Evolutionary conservation across 2,888 invertebrate species (phyloP), one percentile per base, ranked within the genome.

Genomic region (Adelphocoris suturalis): DNA sequence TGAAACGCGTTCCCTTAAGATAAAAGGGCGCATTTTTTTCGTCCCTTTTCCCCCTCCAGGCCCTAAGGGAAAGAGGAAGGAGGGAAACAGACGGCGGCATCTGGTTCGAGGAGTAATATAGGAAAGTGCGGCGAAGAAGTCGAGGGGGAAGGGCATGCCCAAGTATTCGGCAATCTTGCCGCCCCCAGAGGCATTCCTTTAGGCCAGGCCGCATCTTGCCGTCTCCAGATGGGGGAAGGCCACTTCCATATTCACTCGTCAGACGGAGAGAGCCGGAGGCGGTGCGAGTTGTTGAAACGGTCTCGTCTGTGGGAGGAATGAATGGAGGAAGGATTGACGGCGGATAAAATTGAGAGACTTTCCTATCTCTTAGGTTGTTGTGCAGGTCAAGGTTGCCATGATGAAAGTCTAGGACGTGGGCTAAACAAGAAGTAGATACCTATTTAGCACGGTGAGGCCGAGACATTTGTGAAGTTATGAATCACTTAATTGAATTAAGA

Each of bases 151-250:
- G 46, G 78, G 78, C 37, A 11, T 46, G 46, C 16, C 19, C 78
- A 16, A 46, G 46, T 78, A 46, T 78, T 78, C 78, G 78, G 78
- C 78, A 78, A 78, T 78, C 78, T 78, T 46, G 11, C 78, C 37
- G 46, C 78, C 78, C 47, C 78, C 46, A 12, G 47, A 28, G 78
- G 78, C 37, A 28, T 78, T 19, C 78, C 78, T 78, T 46, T 16
- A 11, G 78, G 46, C 16, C 47, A 16, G 9, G 14, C 78, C 76
- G 28, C 11, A 11, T 28, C 11, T 28, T 12, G 27, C 4, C 76
- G 16, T 28, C 27, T 76, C 1, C 14, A 12, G 76, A n/a, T n/a
- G 16, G 13, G 12, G 16, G 19, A 13, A 76, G 28, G 5, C 16
- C 7, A 5, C 28, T 76, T 76, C 27, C 9, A 75, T 75, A 75